A percentile compares a stretch with the other conserved stretches of the same genome.
Conservation (phyloP, 2,888 invertebrate species). For the Lacanobia oleracea region DNA sequence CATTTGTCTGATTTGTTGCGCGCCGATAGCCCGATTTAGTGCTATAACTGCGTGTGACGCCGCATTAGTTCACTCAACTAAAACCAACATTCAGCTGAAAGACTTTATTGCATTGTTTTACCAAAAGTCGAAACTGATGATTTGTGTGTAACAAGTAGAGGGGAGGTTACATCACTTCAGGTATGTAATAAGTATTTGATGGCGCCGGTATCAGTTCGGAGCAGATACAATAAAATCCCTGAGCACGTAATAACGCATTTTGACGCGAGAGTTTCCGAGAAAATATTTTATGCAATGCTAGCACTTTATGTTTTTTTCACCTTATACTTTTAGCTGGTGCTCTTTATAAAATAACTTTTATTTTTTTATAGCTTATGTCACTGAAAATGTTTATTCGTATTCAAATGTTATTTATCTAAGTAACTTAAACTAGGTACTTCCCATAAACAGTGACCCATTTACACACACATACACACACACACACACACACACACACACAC, state of each 20-base stretch:
- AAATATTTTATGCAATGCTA: constrained; percentile 48
- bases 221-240: constrained; percentile 52
- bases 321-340: constrained; percentile 45
- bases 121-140: constrained; percentile 28
- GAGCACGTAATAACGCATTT: constrained; percentile 53
- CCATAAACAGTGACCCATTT: constrained; percentile 3
- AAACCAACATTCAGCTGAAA: constrained; percentile 35
- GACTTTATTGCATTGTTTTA: constrained; percentile 32
- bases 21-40: constrained; percentile 54
- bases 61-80: constrained; percentile 36
- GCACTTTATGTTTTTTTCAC: constrained; percentile 45
- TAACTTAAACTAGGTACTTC: not conserved
- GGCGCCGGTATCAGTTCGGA: constrained; percentile 44
- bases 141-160: constrained; percentile 17
- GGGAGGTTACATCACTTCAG: constrained; percentile 22
- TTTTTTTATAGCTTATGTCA: constrained; percentile 1
- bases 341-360: constrained; percentile 26
- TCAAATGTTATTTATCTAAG: not conserved
- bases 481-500: no score
- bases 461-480: no score
- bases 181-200: constrained; percentile 57
- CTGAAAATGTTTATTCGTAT: constrained; percentile 7
- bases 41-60: constrained; percentile 52
- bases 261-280: constrained; percentile 26
- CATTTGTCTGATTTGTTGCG: constrained; percentile 61